phyloP scores from a whole-genome alignment of 2,888 invertebrate genomes.

The Andrena minutula region DNA sequence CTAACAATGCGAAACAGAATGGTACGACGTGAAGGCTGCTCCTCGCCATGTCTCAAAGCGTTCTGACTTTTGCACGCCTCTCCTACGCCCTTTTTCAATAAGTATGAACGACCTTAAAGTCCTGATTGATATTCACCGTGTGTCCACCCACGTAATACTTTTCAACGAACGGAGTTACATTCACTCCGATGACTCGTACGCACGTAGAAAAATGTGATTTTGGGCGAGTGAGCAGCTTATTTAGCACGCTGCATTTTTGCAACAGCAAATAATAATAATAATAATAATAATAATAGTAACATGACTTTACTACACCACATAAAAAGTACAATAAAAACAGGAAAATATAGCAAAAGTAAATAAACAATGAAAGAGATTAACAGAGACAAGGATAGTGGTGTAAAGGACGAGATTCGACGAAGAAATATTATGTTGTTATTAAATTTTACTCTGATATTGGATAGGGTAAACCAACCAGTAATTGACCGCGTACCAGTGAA shows the following conservation, averaged over 20 bases:
- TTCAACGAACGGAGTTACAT: constrained; percentile 47
- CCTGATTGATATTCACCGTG: constrained; percentile 79
- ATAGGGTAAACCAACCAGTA: too few species aligned
- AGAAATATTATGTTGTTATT: too few species aligned
- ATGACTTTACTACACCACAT: too few species aligned
- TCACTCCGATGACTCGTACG: constrained; percentile 43
- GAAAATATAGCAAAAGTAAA: too few species aligned
- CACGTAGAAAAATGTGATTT: constrained; percentile 44
- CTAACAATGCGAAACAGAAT: constrained; percentile 59
- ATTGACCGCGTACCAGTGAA: too few species aligned
- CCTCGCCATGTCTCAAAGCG: constrained; percentile 71
- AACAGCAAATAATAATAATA: neutral
- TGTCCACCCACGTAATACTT: constrained; percentile 66
- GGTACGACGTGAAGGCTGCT: constrained; percentile 32
- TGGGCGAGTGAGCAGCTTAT: neutral
- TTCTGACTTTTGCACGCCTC: constrained; percentile 72
- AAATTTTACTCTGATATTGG: too few species aligned
- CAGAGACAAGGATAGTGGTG: too few species aligned
- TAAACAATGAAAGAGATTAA: too few species aligned
- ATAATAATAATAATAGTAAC: neutral
- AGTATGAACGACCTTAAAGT: constrained; percentile 81
- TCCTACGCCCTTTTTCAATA: constrained; percentile 82
- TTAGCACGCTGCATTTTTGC: neutral
- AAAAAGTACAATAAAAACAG: too few species aligned
- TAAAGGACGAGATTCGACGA: too few species aligned